Evolutionary conservation across 2,113 vertebrate species (phyloP).

Genomic region (Psephotus haematonotus): DNA sequence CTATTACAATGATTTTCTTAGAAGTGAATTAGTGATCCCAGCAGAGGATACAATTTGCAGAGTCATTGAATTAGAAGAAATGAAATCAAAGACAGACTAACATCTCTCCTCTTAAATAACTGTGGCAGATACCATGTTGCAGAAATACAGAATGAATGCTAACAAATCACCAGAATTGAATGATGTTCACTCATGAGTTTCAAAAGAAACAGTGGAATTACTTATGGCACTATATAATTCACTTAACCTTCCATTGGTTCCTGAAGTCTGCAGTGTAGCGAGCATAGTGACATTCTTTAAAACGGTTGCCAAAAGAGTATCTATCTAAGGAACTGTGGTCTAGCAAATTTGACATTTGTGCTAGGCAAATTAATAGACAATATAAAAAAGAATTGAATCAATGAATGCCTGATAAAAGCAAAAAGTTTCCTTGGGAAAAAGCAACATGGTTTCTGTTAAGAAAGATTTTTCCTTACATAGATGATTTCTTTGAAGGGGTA

Average conservation of each 20-base stretch:
- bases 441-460: neutral
- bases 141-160: neutral
- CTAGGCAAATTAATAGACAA: neutral
- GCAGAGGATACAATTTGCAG: neutral
- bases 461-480: neutral
- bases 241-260: neutral
- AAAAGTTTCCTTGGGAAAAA: neutral
- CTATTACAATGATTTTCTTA: neutral
- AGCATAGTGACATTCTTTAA: neutral
- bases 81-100: neutral
- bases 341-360: neutral
- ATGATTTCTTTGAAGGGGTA: neutral
- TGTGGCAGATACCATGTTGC: neutral
- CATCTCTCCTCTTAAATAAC: neutral
- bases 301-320: neutral
- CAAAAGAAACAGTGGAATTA: neutral
- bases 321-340: neutral
- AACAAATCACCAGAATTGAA: neutral
- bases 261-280: neutral
- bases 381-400: neutral
- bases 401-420: neutral
- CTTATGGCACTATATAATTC: neutral
- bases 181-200: neutral
- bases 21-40: neutral
- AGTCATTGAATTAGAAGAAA: slow-evolving; percentile 25